Conservation (phyloP, 2,113 vertebrate genomes). For the Thalassoma bifasciatum region DNA sequence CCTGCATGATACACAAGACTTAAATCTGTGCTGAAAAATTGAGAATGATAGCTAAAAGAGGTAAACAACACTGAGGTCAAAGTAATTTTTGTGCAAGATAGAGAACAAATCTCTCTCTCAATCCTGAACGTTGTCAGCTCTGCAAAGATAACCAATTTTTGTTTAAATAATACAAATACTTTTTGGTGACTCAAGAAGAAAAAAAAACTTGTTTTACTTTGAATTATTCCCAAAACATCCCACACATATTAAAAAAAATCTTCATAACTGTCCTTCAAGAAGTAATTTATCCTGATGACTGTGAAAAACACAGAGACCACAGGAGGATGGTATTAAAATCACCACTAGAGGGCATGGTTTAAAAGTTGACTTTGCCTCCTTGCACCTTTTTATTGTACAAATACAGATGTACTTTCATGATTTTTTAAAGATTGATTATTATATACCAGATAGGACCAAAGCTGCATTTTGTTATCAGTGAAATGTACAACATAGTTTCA, state of each 20-base stretch:
- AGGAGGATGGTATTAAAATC: not conserved
- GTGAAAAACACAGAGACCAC: not conserved
- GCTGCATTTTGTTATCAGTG: too few relatives aligned
- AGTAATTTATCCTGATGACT: not conserved
- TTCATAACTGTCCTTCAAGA: not conserved
- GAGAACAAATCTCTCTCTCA: not conserved
- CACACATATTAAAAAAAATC: not conserved
- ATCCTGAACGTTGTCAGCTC: too few relatives aligned
- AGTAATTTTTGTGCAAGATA: not conserved
- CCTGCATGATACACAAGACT: slow-evolving; percentile 74
- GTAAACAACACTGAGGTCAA: not conserved
- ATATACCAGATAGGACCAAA: too few relatives aligned
- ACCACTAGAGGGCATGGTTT: slow-evolving; percentile 17
- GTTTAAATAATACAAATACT: too few relatives aligned
- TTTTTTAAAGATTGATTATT: too few relatives aligned
- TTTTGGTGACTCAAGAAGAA: not conserved
- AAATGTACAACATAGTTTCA: too few relatives aligned
- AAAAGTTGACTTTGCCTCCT: too few relatives aligned
- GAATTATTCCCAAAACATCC: not conserved
- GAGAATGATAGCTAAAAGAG: not conserved
- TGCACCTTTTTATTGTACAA: not conserved
- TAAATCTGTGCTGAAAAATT: not conserved
- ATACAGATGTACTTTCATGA: not conserved
- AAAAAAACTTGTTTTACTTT: not conserved
- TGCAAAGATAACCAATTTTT: too few relatives aligned